Base-by-base conservation (phyloP, 2,797 vertebrate species). In the Streptopelia turtur region DNA sequence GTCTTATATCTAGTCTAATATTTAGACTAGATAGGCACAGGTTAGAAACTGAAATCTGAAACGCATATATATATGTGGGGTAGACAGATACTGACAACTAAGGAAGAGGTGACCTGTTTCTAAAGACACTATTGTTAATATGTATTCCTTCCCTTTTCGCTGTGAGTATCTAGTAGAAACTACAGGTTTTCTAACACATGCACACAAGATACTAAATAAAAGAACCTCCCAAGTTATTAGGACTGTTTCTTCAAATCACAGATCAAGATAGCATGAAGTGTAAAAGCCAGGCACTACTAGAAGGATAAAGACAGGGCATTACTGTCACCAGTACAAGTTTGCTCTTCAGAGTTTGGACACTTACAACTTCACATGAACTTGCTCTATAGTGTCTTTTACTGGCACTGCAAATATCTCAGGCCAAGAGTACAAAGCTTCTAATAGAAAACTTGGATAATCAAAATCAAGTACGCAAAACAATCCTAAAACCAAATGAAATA, bases 401-500 rank as follows among this genome's bases (percentile, higher is more conserved):
- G 41, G 43, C 17, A 53, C 33, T 39, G 33, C 64, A 70, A 56
- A 47, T 27, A 2, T 6, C 12, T 80, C 39, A 92, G 64, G 33
- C 30, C 35, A 86, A 69, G 72, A 77, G 59, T 49, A 82, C 47
- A 72, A 30, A 72, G 23, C 27, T 69, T 33, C 66, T 78, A 72
- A 61, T 37, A 90, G 90, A 95, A 94, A 80, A 69, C 33, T n/a
- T 49, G 35, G 83, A 85, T 82, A 87, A 85, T 80, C 52, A 89
- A 92, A 77, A 86, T 72, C 47, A 85, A 79, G 25, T 79, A 50
- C 66, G 93, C 60, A 87, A 80, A 93, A 76, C 23, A 86, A 60
- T 56, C 60, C 55, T 80, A 89, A 76, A 33, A 94, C 83, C 55
- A 95, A 87, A 92, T 16, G 59, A 89, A 95, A 94, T 50, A 86